Evolutionary conservation across 1,140 invertebrate genomes (phyloP), one percentile per base, ranked within the genome.

Genomic region (Centruroides vittatus): DNA sequence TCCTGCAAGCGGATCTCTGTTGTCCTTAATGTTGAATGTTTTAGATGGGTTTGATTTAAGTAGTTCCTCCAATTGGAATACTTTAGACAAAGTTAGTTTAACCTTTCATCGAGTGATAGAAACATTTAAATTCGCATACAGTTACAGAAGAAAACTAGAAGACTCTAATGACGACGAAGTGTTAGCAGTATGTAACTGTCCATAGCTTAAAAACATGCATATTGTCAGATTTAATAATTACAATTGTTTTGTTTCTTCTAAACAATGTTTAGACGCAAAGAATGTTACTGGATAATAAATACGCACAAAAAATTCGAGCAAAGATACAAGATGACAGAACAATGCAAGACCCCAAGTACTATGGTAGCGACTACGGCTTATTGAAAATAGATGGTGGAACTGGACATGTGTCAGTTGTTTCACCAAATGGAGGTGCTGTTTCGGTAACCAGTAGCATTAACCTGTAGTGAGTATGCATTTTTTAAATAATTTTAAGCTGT

Each of bases 381-480:
- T 23, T 23, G 51, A 65, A 75, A 1, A 79, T 84, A 34, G 85
- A 91, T 72, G 79, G 86, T 57, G 93, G 94, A n/a, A 98, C 94
- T 0, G 83, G 91, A 0, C 93, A 98, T 70, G 78, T 96, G 48
- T 88, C 86, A 0, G 80, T 97, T 35, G 74, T 97, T 55, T 85
- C 83, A 2, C 79, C 80, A 3, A 83, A 93, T 73, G 94, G 94
- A 0, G 88, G 94, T 76, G 94, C 93, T 23, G 88, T 97, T n/a
- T 84, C 89, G 1, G 82, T 91, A 35, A 98, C 94, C 3, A 90
- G 88, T 68, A 93, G 90, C 6, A 82, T 98, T 10, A 97, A 98
- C 75, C 79, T 81, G 35, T 84, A 86, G 93, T 96, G 81, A 84
- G 84, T 81, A n/a, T 34, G 12, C 12, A 34, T 1, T 51, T 51